Evolutionary conservation across 2,888 invertebrate species (phyloP).

Genomic region (Tinea trinotella): DNA sequence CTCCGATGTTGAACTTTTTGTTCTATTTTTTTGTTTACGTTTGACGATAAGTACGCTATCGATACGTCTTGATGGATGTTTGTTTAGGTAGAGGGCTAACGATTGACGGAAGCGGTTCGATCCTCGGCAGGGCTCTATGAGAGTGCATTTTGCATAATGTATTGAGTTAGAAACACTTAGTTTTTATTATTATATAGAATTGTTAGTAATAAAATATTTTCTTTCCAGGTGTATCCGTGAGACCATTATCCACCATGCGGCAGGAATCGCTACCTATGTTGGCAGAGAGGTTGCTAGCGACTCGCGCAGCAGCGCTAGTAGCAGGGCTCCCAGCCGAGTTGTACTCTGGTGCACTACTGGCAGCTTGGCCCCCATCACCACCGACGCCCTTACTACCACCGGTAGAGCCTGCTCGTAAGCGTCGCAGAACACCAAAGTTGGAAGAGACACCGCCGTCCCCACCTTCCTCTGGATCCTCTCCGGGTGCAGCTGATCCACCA

Average conservation of each 20-base stretch:
- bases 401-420: constrained; percentile 53
- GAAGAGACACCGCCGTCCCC: constrained; percentile 55
- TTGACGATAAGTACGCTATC: constrained; percentile 66
- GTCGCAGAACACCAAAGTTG: constrained; percentile 60
- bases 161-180: background rate
- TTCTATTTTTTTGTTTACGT: constrained; percentile 50
- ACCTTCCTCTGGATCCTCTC: constrained; percentile 66
- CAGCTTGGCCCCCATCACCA: constrained; percentile 69
- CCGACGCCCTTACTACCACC: constrained; percentile 70
- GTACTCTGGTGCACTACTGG: constrained; percentile 75
- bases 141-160: constrained; percentile 4
- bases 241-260: constrained; percentile 63
- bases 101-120: constrained; percentile 51
- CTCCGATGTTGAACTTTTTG: constrained; percentile 52
- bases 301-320: constrained; percentile 63
- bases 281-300: constrained; percentile 69
- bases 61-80: constrained; percentile 60
- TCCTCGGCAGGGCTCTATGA: background rate
- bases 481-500: constrained; percentile 62
- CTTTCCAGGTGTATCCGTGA: constrained; percentile 63
- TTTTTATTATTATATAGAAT: background rate
- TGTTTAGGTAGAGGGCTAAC: constrained; percentile 58
- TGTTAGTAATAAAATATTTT: constrained; percentile 21
- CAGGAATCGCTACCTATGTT: constrained; percentile 64
- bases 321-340: constrained; percentile 75